Evolutionary conservation across 2,888 invertebrate genomes (phyloP), one percentile per base, ranked within the genome.

Genomic region (Drosophila percnosoma): DNA sequence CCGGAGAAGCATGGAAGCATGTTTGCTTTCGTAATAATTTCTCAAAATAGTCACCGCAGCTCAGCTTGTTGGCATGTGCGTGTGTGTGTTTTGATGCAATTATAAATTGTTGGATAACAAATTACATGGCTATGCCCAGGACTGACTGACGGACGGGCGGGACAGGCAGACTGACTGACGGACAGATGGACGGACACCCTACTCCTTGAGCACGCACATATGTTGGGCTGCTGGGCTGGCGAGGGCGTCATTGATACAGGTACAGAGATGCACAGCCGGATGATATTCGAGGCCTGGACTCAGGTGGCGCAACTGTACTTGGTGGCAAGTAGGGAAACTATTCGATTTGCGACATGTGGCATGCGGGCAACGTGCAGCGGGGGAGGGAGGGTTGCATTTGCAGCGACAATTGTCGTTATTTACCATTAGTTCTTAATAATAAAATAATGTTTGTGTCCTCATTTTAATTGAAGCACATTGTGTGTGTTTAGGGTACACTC

Each of bases 61-160:
- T 66, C 55, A 55, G 59, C 24, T 53, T 31, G 51, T 27, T 60
- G 66, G 54, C 81, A 73, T 84, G 78, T 84, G 84, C 78, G 87
- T 85, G 80, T 72, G 54, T 73, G 42, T 80, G 75, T 86, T 83
- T 82, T 89, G 87, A 87, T 87, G 87, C 87, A 87, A 87, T 89
- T 89, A 89, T 87, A 87, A 87, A 87, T 84, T 87, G 87, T 87
- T 89, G 87, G 87, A 84, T 88, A 87, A 87, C 89, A 88, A 87
- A 88, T 87, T 87, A 87, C 84, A 88, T 84, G 82, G 77, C 74
- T 78, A 68, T 71, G 72, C 71, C 54, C 69, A 63, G 73, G 59
- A 71, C 66, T 15, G 68, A 34, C 15, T 13, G 63, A 54, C 57
- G 18, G 59, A 54, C 27, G 2, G 55, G 15, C 60, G 33, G 49